Conservation (phyloP, 2,888 invertebrate species). For the Eupithecia subumbrata region DNA sequence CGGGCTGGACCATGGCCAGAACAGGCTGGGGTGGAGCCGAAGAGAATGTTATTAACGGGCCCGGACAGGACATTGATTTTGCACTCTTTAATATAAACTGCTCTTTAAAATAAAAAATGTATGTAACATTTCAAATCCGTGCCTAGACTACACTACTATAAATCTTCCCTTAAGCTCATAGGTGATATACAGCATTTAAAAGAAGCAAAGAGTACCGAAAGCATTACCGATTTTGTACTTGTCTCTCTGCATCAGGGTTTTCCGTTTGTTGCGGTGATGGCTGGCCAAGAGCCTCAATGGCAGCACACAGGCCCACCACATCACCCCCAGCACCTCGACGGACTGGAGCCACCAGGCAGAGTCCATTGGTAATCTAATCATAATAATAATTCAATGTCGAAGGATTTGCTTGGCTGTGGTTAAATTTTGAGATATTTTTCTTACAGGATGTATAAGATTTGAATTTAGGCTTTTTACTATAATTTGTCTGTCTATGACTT, state of each 20-base stretch:
- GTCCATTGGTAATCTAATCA: slow-evolving; percentile 90
- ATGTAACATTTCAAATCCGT: too few species aligned
- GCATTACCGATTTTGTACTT: slow-evolving; percentile 72
- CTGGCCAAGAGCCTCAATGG: slow-evolving; percentile 93
- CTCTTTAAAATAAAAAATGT: too few species aligned
- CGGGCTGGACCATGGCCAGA: too few species aligned
- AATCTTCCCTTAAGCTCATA: not conserved
- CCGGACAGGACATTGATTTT: too few species aligned
- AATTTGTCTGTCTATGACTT: slow-evolving; percentile 61
- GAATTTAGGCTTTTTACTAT: not conserved
- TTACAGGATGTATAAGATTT: not conserved
- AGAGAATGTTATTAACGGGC: too few species aligned
- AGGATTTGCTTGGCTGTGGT: not conserved
- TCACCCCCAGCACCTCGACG: slow-evolving; percentile 84
- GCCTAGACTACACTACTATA: too few species aligned
- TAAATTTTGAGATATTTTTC: not conserved
- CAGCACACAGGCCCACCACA: slow-evolving; percentile 93
- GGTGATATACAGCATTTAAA: not conserved
- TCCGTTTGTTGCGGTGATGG: slow-evolving; percentile 90
- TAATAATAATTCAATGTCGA: not conserved
- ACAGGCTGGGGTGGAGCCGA: too few species aligned
- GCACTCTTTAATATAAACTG: too few species aligned
- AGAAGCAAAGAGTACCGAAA: not conserved
- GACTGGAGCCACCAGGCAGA: slow-evolving; percentile 92
- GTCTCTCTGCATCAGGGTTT: slow-evolving; percentile 62